phyloP scores from a whole-genome alignment of 2,113 vertebrate species.

The Ivindomyrus marchei region DNA sequence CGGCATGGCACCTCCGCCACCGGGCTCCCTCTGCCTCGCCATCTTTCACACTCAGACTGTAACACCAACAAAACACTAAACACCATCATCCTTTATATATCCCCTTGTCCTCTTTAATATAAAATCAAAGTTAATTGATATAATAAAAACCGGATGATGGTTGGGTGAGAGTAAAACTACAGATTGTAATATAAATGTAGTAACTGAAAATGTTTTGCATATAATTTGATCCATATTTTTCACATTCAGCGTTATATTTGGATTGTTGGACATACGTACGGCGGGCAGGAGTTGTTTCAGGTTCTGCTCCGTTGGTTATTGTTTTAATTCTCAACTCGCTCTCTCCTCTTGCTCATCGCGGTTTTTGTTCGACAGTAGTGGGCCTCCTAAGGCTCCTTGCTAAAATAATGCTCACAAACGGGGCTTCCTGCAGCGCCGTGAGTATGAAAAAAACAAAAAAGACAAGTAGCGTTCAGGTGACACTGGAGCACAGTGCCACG shows the following conservation, averaged over 20 bases:
- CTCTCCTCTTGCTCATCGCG: background rate
- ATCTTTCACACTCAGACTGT: background rate
- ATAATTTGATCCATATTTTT: background rate
- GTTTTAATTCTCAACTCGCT: background rate
- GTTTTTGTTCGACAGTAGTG: background rate
- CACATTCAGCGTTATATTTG: background rate
- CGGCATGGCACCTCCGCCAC: background rate
- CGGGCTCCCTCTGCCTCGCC: background rate
- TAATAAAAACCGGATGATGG: background rate
- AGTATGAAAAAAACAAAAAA: background rate
- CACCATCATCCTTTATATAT: background rate
- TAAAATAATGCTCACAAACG: background rate
- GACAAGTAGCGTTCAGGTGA: background rate
- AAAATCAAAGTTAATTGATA: background rate
- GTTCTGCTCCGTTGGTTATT: background rate
- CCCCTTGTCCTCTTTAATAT: background rate
- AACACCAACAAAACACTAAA: background rate
- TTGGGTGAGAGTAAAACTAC: background rate
- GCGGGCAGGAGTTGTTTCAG: background rate
- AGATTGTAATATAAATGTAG: background rate
- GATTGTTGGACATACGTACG: background rate
- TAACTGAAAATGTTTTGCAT: background rate
- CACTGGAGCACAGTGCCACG: background rate
- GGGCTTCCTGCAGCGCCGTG: background rate
- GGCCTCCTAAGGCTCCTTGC: background rate